Evolutionary conservation across 2,797 vertebrate species (phyloP), one percentile per base, ranked within the genome.

Genomic region (Onychomys arenicola): DNA sequence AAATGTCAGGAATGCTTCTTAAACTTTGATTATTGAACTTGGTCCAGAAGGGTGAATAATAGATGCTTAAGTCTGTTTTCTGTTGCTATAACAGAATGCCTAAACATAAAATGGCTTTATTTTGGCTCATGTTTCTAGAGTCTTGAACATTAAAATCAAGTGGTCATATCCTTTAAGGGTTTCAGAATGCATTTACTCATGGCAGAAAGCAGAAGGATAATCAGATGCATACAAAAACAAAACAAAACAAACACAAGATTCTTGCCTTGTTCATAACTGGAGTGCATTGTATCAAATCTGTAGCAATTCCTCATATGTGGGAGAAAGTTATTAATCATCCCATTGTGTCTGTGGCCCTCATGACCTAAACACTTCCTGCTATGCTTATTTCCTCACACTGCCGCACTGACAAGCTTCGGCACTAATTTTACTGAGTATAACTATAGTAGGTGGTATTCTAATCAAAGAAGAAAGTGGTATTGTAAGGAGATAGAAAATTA

Each of bases 1-100:
- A 37, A 81, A 29, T 59, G 11, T 69, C 59, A 63, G 40, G 43
- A 57, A 82, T 83, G 3, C 21, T 65, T 88, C 61, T 17, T 84
- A 32, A 92, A 57, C 5, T 94, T 40, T 75, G 76, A 43, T 52
- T 71, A 12, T 75, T 93, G n/a, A 94, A 29, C 16, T 93, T 83
- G 25, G 0, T 65, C 52, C n/a, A 67, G 67, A 86, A 90, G 37
- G 14, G 49, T 83, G 25, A 65, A 57, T 49, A 90, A 19, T 77
- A 71, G 34, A 19, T 82, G 21, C 55, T 5, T 67, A 34, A 43
- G 34, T 69, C 27, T 81, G 63, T 91, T 91, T 57, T 73, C 65
- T 61, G 29, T 46, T 91, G 29, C 21, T 69, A 12, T 73, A 83
- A 81, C n/a, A 81, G 12, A 71, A 43, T 69, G 5, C 9, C 6